Percentiles rank a stretch among this genome's conserved stretches.
Evolutionary conservation across 2,888 invertebrate species (phyloP).

Genomic region (Ochropleura plecta): DNA sequence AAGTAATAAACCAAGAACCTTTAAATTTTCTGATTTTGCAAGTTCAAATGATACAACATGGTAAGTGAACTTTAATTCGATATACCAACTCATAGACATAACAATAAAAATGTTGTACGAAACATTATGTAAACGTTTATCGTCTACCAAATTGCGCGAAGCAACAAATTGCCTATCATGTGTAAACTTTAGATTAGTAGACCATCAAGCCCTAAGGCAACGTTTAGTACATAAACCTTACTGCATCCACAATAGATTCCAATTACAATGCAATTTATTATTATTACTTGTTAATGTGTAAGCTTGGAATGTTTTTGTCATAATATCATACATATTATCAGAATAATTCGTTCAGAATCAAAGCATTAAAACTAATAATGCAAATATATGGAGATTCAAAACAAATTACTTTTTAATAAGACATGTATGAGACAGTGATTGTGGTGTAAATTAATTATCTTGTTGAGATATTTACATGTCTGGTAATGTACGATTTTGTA

Average conservation of each 20-base stretch:
- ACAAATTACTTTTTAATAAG: slow-evolving; percentile 30
- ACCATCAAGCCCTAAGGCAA: slow-evolving; percentile 40
- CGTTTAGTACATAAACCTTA: slow-evolving; percentile 27
- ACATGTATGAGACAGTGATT: slow-evolving; percentile 24
- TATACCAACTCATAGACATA: background rate
- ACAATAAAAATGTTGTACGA: slow-evolving; percentile 22
- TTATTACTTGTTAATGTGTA: slow-evolving; percentile 64
- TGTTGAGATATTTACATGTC: background rate
- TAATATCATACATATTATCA: slow-evolving; percentile 25
- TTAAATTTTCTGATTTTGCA: slow-evolving; percentile 30
- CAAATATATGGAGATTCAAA: slow-evolving; percentile 23
- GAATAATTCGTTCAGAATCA: slow-evolving; percentile 50
- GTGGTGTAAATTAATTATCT: slow-evolving; percentile 19
- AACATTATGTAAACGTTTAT: slow-evolving; percentile 37
- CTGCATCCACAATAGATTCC: slow-evolving; percentile 52
- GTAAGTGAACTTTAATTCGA: slow-evolving; percentile 25
- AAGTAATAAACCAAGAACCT: background rate
- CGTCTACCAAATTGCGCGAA: slow-evolving; percentile 25
- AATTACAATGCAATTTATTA: slow-evolving; percentile 66
- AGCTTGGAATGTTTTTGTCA: slow-evolving; percentile 53
- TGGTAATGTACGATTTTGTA: background rate
- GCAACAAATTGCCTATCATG: slow-evolving; percentile 46
- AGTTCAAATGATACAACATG: slow-evolving; percentile 32
- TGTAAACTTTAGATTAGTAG: slow-evolving; percentile 41
- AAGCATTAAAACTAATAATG: slow-evolving; percentile 16